Evolutionary conservation across 2,888 invertebrate species (phyloP), one percentile per base, ranked within the genome.

Genomic region (Oscheius sp.): DNA sequence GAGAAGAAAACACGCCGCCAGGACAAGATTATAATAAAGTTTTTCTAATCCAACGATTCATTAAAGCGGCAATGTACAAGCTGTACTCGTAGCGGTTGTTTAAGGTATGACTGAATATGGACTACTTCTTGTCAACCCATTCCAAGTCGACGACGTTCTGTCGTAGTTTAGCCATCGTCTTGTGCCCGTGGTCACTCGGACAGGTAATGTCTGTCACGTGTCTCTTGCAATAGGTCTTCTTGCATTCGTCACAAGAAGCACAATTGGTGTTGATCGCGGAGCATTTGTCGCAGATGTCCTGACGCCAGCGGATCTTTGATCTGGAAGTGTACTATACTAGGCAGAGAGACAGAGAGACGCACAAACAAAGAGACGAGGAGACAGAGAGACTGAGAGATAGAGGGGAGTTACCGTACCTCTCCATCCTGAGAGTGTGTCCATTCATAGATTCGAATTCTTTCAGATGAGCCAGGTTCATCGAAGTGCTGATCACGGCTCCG

Each of bases 401-500:
- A 50, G 50, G 50, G 13, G 50, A 59, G n/a, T 32, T 1, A 10
- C 3, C 58, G 13, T 13, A 74, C 74, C 74, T 74, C 59, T 74
- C 87, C 74, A 82, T 74, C 60, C 79, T 81, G 42, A 84, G 77
- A 57, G 71, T 77, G 63, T 87, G 87, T n/a, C 84, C 84, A 63
- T 80, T 81, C 81, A 80, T 80, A 48, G 71, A 48, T 47, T 83
- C 83, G 32, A 76, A 76, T 62, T 84, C 82, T 48, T 76, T 76
- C 48, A 83, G 21, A 66, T 84, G 83, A 5, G 72, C 70, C 73
- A 85, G 68, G 62, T 87, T 87, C 81, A 87, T 79, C 53, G 82
- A 84, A 13, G 87, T 83, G 10, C 82, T 82, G 37, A 87, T 83
- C n/a, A 87, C 84, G 4, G 84, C 82, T n/a, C 85, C 86, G 59